phyloP scores from a whole-genome alignment of 1,140 invertebrate genomes.

The Tetragnatha versicolor region DNA sequence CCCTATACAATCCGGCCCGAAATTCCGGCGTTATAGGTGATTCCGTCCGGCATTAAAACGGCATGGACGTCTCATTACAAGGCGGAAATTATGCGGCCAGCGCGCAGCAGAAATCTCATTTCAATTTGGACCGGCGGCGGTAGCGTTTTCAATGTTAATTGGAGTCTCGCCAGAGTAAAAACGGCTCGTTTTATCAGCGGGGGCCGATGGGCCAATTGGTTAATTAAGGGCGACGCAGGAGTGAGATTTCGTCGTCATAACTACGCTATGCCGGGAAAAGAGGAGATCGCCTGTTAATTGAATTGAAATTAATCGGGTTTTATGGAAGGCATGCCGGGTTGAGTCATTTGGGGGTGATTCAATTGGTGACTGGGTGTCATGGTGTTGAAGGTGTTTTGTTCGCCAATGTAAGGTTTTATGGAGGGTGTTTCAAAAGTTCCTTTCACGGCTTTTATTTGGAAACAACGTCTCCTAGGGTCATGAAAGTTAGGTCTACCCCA shows the following conservation, averaged over 20 bases:
- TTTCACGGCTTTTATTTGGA: no score
- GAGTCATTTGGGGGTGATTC: no score
- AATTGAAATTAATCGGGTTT: no score
- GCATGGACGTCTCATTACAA: constrained; percentile 4
- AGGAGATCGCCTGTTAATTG: no score
- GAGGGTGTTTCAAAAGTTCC: no score
- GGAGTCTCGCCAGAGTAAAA: constrained; percentile 10
- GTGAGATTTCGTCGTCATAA: constrained; percentile 5
- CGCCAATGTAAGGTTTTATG: no score
- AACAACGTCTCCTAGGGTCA: no score
- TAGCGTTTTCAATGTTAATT: not conserved
- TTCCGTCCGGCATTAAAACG: constrained; percentile 14
- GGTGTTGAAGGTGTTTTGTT: no score
- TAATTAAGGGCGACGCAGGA: constrained; percentile 29
- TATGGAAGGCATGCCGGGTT: no score
- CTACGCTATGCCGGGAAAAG: not conserved
- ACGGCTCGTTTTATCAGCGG: constrained; percentile 18
- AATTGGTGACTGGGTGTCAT: no score
- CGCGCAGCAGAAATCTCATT: constrained; percentile 16
- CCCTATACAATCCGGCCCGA: no score
- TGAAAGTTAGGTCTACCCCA: no score
- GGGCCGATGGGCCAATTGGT: constrained; percentile 8
- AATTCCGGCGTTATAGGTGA: constrained; percentile 11
- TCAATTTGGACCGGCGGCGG: not conserved
- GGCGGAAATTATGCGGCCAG: constrained; percentile 15